Percentiles rank a stretch among this genome's conserved stretches.
phyloP scores from a whole-genome alignment of 2,797 vertebrate genomes.

The Leptoclinus maculatus region DNA sequence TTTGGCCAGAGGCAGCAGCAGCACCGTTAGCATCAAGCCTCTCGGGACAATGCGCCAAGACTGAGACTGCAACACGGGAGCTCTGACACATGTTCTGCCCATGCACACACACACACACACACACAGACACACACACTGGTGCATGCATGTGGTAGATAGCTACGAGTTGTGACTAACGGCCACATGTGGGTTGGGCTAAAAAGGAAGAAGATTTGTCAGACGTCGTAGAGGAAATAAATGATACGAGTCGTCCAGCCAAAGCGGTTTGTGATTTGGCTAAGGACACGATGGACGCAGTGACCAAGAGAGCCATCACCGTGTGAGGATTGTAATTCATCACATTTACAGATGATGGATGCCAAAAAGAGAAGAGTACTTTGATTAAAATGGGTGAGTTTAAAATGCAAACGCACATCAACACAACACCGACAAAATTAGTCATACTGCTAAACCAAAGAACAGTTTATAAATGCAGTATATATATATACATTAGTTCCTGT shows the following conservation, averaged over 20 bases:
- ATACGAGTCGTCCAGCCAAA: not conserved
- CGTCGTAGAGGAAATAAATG: not conserved
- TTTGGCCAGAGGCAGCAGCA: conserved; percentile 12
- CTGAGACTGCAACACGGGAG: conserved; percentile 47
- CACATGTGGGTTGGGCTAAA: not conserved
- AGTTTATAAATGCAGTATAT: not conserved
- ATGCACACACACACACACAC: not conserved
- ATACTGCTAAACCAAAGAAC: not conserved
- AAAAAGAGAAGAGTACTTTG: not conserved
- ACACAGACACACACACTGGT: not conserved
- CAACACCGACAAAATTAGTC: not conserved
- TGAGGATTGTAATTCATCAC: not conserved
- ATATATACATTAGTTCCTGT: too few relatives aligned
- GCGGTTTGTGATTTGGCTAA: not conserved
- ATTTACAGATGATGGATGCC: conserved; percentile 11
- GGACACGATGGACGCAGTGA: not conserved
- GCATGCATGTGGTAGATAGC: not conserved
- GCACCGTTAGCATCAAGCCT: conserved; percentile 45
- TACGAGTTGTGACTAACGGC: not conserved
- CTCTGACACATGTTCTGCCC: conserved; percentile 32
- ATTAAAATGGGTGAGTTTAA: conserved; percentile 46
- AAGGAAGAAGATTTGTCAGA: not conserved
- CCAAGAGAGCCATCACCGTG: not conserved
- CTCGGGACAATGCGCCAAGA: conserved; percentile 62
- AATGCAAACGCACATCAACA: not conserved